Percentiles rank a stretch among this genome's conserved stretches.
phyloP scores from a whole-genome alignment of 2,113 vertebrate species.

The Paracanthobrama guichenoti region DNA sequence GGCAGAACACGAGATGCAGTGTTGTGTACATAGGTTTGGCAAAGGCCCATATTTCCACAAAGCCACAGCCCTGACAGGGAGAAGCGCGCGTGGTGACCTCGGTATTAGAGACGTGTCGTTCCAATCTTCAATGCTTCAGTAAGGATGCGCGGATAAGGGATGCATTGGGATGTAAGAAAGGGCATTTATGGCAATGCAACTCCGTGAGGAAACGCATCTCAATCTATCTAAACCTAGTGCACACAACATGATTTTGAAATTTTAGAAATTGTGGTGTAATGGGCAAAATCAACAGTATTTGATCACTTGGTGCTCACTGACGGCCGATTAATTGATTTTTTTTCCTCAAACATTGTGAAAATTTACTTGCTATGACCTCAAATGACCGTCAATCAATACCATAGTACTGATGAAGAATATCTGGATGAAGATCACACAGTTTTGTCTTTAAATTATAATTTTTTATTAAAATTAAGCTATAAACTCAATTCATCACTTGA shows the following conservation, averaged over 20 bases:
- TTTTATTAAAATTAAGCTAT: background rate
- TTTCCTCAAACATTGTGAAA: background rate
- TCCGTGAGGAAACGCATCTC: background rate
- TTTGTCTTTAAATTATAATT: background rate
- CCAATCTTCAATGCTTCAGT: background rate
- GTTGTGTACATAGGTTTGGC: background rate
- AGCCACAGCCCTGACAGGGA: background rate
- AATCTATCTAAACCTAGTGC: background rate
- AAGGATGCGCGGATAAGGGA: background rate
- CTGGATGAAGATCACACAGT: background rate
- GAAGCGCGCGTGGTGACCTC: background rate
- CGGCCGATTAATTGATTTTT: background rate
- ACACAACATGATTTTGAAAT: background rate
- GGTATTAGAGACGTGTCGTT: background rate
- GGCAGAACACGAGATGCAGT: constrained; percentile 27
- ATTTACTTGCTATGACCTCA: background rate
- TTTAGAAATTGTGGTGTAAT: background rate
- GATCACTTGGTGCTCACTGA: background rate
- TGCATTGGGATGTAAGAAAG: background rate
- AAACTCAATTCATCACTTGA: background rate
- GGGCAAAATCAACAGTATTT: background rate
- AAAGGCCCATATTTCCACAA: constrained; percentile 8
- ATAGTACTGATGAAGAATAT: background rate
- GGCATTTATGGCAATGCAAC: background rate
- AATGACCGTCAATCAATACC: background rate